Base-by-base conservation (phyloP, 2,797 vertebrate species). In the Cuculus canorus region DNA sequence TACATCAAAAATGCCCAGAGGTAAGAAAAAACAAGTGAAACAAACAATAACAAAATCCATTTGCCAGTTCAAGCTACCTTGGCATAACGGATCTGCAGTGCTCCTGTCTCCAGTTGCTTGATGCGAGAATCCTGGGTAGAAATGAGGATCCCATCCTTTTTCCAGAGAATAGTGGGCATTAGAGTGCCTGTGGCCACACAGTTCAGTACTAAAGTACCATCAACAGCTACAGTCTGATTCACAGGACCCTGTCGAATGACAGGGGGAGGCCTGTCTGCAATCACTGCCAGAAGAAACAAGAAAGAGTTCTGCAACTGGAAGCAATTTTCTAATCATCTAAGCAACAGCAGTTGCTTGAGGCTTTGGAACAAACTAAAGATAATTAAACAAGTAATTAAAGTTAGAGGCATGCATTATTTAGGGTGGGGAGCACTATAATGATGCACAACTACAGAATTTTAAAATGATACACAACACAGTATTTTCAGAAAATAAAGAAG, bases 211-310 rank as follows among this genome's bases (percentile, higher is more conserved):
- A 99, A 98, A 8, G 99, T 99, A 41, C 99, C 98, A 60, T 99
- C 99, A 52, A 99, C 99, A 32, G 99, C 98, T 41, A 99, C 99
- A 2, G 99, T 99, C 97, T 99, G 99, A 96, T 99, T 99, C 96
- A 98, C 98, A 11, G 99, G 99, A 71, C 99, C 99, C 92, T 99
- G 99, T 10, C 98, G 98, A 96, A 99, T 99, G 75, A 99, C 98
- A 5, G 99, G 99, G 24, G 99, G 99, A 50, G 99, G 99, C 63
- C 99, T 98, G 95, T 99, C 99, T 41, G 99, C 99, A 95, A 99
- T 98, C 69, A 99, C 99, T 98, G 96, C 85, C 94, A 96, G 93
- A 87, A 96, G 78, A 96, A 97, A 98, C 89, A 98, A 97, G 96
- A 98, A 98, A 98, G 96, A 97, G 98, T 98, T 98, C 96, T 97